phyloP scores from a whole-genome alignment of 2,797 vertebrate species.

The Rhabdomys pumilio region DNA sequence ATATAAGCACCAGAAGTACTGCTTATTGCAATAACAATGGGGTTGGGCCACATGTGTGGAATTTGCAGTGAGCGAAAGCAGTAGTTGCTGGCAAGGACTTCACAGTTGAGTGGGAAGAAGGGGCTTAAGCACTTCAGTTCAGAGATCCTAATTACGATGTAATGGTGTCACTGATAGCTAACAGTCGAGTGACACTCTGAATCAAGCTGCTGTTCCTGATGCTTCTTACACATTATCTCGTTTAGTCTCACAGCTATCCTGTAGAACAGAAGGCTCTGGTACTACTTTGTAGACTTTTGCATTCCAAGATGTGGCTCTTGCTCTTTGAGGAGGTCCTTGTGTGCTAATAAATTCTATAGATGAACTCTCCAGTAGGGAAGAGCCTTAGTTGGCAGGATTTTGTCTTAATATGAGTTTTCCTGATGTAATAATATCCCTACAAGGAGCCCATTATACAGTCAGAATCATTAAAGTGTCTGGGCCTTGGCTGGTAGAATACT shows the following conservation, averaged over 20 bases:
- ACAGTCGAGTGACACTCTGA: neutral
- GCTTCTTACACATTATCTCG: neutral
- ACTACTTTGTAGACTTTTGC: neutral
- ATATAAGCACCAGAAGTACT: neutral
- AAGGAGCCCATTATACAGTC: neutral
- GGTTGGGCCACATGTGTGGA: neutral
- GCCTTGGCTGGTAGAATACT: neutral
- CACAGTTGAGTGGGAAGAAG: neutral
- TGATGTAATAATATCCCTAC: neutral
- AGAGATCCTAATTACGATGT: neutral
- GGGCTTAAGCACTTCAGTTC: neutral
- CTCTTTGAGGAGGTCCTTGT: neutral
- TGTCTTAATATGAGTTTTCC: neutral
- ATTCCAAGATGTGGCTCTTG: conserved; percentile 17
- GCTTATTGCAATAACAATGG: neutral
- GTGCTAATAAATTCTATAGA: neutral
- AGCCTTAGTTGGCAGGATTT: neutral
- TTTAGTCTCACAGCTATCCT: neutral
- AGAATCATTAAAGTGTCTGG: neutral
- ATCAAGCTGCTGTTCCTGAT: neutral
- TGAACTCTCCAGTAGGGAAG: neutral
- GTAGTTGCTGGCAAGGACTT: neutral
- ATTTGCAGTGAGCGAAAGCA: neutral
- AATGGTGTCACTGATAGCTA: neutral
- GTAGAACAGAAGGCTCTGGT: neutral